A percentile compares a stretch with the other conserved stretches of the same genome.
phyloP scores from a whole-genome alignment of 1,140 invertebrate genomes.

The Drosophila aff. region DNA sequence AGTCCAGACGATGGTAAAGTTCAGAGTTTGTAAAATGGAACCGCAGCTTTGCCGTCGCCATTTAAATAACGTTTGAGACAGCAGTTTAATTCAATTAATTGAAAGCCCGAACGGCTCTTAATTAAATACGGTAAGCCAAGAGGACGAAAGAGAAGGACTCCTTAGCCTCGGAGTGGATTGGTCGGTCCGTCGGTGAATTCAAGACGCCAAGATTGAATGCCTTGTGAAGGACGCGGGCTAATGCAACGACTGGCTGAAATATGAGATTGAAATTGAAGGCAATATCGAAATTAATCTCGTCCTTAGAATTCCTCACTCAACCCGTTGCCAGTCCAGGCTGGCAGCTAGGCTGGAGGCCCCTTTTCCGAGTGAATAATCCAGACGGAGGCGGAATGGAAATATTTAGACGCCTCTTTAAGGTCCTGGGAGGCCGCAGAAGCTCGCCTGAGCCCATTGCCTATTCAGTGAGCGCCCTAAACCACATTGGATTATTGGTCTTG shows the following conservation, averaged over 20 bases:
- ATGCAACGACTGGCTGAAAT: conserved; percentile 13
- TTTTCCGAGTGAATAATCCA: conserved; percentile 8
- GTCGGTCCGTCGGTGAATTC: background rate
- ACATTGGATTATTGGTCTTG: conserved; percentile 69
- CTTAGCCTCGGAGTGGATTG: background rate
- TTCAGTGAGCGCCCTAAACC: conserved; percentile 41
- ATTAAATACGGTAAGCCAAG: conserved; percentile 16
- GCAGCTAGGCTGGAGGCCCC: background rate
- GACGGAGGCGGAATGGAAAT: background rate
- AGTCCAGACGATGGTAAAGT: conserved; percentile 2
- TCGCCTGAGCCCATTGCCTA: conserved; percentile 1
- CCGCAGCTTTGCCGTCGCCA: background rate
- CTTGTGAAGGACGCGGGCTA: background rate
- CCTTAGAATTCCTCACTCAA: conserved; percentile 1
- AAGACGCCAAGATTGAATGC: background rate
- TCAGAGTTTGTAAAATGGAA: background rate
- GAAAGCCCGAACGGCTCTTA: conserved; percentile 17
- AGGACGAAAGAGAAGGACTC: conserved; percentile 3
- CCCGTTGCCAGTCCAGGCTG: background rate
- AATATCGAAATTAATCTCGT: conserved; percentile 12
- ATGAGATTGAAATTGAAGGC: conserved; percentile 9
- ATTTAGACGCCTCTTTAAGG: conserved; percentile 41
- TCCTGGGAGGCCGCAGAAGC: conserved; percentile 40
- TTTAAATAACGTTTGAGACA: conserved; percentile 11
- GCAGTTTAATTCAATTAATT: conserved; percentile 41